These are phyloP conservation scores for Cinclus cinclus DNA, from an alignment of 2,113 vertebrate species.

Conservation along the genomic window DNA sequence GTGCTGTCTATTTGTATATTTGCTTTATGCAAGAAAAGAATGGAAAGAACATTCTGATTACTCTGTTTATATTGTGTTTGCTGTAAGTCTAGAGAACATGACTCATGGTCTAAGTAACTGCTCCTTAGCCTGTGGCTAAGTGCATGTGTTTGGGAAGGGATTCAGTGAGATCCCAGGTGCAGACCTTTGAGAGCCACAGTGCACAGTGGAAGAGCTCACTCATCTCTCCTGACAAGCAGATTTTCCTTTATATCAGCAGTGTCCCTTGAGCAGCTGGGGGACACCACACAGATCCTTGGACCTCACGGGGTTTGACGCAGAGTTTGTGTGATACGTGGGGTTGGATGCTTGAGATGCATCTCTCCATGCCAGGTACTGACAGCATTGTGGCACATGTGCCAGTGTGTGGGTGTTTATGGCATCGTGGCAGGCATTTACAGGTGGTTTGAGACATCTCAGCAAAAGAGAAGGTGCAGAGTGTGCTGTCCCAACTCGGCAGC, in stretches of 20 bases:
- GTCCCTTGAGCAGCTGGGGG: background rate
- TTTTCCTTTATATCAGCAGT: background rate
- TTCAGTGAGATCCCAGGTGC: fast-evolving
- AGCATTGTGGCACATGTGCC: background rate
- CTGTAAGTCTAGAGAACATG: background rate
- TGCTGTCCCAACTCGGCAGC: background rate
- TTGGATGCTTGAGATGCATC: fast-evolving
- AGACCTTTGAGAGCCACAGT: background rate
- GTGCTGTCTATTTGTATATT: background rate
- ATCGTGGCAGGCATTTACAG: fast-evolving
- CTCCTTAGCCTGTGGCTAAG: background rate
- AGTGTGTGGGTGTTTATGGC: background rate
- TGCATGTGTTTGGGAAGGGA: background rate
- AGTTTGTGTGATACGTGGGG: fast-evolving
- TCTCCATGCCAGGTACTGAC: fast-evolving
- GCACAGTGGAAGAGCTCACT: fast-evolving
- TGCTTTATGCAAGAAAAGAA: background rate
- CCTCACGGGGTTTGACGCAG: background rate
- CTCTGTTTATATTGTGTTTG: background rate
- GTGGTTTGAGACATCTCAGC: background rate
- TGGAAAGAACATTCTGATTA: background rate
- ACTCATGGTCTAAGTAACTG: background rate
- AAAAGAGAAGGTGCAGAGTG: background rate
- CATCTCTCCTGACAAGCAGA: fast-evolving
- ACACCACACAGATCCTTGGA: too few species aligned